Base-by-base conservation (phyloP, 2,113 vertebrate species). In the Acanthochromis polyacanthus region DNA sequence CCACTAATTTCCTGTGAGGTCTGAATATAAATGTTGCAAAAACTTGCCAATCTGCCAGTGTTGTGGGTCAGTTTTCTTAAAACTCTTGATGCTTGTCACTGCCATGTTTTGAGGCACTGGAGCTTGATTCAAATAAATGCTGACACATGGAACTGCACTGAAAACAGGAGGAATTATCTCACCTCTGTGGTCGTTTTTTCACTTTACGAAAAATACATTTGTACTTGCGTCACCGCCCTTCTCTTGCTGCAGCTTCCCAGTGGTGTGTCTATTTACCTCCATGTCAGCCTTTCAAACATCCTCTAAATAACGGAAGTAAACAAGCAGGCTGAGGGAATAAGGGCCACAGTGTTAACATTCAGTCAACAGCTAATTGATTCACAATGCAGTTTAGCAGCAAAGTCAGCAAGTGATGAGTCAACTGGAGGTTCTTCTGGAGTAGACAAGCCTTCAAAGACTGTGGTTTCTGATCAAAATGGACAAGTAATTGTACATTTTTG, bases 21-120 rank as follows among this genome's bases (percentile, higher is more conserved):
- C 25, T 55, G 51, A 57, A 69, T 19, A 65, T 50, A 66, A 48
- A 73, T 85, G 11, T 68, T 59, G 25, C 38, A 75, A 30, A 65
- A 67, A 55, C 4, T 17, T 60, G 58, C 32, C 50, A 38, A 38
- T 78, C 38, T 32, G 20, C 63, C 25, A 16, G 15, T 5, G 5
- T 32, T 22, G 30, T 40, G 45, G 10, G 32, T 46, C 58, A 0
- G 25, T 30, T 67, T 70, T 38, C 40, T 58, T 12, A 17, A 51
- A 67, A 50, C 22, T 46, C n/a, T 23, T 23, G 10, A 32, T 65
- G n/a, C 11, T 63, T 55, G 75, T 55, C 2, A 8, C 38, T 20
- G 28, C 5, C 50, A 52, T 43, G 38, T 69, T 69, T 69, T 72
- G 28, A 53, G 22, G 40, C 16, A 25, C 7, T 28, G 36, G 19